Percentiles rank a stretch among this genome's conserved stretches.
Conservation (phyloP, 2,797 vertebrate species). For the Forpus xanthops region DNA sequence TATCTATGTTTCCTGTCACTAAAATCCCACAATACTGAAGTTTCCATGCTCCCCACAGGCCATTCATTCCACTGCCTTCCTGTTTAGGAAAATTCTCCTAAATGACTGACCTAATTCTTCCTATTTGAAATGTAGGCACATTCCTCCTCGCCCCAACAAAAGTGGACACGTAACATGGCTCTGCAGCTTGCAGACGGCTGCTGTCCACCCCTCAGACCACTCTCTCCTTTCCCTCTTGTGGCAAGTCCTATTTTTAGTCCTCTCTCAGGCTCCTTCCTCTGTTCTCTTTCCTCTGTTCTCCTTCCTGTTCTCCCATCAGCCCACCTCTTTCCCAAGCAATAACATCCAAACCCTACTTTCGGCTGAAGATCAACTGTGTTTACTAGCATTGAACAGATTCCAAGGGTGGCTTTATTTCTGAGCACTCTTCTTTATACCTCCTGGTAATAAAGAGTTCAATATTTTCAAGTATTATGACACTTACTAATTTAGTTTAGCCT, state of each 20-base stretch:
- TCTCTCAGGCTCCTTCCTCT: background rate
- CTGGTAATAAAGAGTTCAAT: background rate
- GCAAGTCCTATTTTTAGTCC: slow-evolving; percentile 15
- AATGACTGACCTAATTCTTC: background rate
- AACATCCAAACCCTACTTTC: background rate
- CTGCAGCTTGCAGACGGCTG: background rate
- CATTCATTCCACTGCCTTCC: background rate
- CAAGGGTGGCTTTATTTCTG: background rate
- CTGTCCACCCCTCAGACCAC: background rate
- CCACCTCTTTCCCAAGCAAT: background rate
- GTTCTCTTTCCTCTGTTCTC: background rate
- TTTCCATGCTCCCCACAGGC: background rate
- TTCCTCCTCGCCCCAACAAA: background rate
- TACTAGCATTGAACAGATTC: background rate
- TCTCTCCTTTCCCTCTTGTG: background rate
- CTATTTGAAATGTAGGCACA: background rate
- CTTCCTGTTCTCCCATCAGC: background rate
- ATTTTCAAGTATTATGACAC: background rate
- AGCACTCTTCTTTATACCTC: background rate
- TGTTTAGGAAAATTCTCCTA: background rate
- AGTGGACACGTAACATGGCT: background rate
- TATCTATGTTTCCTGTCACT: background rate
- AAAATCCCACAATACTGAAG: background rate
- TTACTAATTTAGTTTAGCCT: background rate
- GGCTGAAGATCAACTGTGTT: background rate